Conservation (phyloP, 1,140 invertebrate species). For the Babylonia areolata region DNA sequence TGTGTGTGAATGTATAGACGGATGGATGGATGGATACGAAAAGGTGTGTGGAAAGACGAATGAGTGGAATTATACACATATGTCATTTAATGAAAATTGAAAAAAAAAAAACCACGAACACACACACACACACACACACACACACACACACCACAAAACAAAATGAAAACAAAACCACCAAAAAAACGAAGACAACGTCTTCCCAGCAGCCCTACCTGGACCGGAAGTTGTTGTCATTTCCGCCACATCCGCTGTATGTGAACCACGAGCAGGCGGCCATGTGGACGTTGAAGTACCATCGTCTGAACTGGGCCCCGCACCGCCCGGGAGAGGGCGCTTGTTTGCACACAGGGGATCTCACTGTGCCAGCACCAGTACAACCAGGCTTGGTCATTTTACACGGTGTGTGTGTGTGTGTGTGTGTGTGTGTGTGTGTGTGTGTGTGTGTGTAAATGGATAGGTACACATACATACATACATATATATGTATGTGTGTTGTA, state of each 20-base stretch:
- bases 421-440: neutral
- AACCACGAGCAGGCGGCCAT: slow-evolving; percentile 78
- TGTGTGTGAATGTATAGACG: too few species aligned
- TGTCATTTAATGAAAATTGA: too few species aligned
- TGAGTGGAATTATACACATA: too few species aligned
- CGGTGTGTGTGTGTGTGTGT: neutral
- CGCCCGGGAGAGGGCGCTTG: slow-evolving; percentile 77
- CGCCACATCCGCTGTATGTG: slow-evolving; percentile 82
- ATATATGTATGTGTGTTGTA: too few species aligned
- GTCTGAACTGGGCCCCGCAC: slow-evolving; percentile 79
- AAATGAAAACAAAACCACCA: too few species aligned
- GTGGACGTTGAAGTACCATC: slow-evolving; percentile 79
- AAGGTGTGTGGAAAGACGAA: too few species aligned
- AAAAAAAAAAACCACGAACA: too few species aligned
- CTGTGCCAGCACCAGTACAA: slow-evolving; percentile 32
- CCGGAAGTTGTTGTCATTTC: slow-evolving; percentile 83
- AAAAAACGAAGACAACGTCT: too few species aligned
- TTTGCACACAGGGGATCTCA: slow-evolving; percentile 53
- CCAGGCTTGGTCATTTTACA: too few species aligned
- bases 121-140: too few species aligned
- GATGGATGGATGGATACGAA: too few species aligned
- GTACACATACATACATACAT: neutral
- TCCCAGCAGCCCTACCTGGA: slow-evolving; percentile 46
- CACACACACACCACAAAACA: too few species aligned
- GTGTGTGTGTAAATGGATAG: neutral